Evolutionary conservation across 2,797 vertebrate species (phyloP).

Genomic region (Lepilemur septentrionalis): DNA sequence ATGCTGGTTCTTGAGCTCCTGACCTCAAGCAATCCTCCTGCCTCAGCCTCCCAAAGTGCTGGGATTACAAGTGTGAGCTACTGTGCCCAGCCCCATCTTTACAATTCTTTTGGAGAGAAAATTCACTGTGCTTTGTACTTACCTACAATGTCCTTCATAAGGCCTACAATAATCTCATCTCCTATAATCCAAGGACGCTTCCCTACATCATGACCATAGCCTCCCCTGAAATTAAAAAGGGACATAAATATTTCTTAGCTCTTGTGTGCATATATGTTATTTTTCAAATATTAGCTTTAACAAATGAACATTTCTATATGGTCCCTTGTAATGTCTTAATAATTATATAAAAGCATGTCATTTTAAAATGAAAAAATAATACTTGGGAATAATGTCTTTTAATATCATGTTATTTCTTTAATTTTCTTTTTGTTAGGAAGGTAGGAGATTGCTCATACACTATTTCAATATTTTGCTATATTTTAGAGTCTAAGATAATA

Average conservation of each 20-base stretch:
- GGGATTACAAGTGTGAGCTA: background rate
- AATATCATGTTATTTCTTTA: background rate
- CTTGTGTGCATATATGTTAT: background rate
- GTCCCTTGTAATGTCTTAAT: background rate
- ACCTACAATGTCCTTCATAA: conserved; percentile 93
- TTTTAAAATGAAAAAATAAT: conserved; percentile 13
- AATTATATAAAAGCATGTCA: background rate
- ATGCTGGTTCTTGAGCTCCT: background rate
- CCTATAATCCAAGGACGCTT: conserved; percentile 92
- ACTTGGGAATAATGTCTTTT: background rate
- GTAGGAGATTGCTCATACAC: fast-evolving
- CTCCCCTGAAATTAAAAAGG: conserved; percentile 86
- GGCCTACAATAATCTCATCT: conserved; percentile 89
- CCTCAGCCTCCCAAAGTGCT: background rate
- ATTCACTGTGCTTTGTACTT: conserved; percentile 67
- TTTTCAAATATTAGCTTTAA: background rate
- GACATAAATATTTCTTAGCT: conserved; percentile 2
- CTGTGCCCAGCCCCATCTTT: background rate
- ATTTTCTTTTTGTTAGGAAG: background rate
- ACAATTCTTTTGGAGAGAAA: background rate
- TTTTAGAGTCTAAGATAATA: background rate
- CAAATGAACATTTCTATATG: background rate
- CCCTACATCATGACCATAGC: conserved; percentile 90
- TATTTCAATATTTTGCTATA: background rate
- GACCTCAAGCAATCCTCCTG: background rate